Percentiles rank a stretch among this genome's conserved stretches.
Evolutionary conservation across 2,797 vertebrate genomes (phyloP).

Genomic region (Micropoecilia bifurca): DNA sequence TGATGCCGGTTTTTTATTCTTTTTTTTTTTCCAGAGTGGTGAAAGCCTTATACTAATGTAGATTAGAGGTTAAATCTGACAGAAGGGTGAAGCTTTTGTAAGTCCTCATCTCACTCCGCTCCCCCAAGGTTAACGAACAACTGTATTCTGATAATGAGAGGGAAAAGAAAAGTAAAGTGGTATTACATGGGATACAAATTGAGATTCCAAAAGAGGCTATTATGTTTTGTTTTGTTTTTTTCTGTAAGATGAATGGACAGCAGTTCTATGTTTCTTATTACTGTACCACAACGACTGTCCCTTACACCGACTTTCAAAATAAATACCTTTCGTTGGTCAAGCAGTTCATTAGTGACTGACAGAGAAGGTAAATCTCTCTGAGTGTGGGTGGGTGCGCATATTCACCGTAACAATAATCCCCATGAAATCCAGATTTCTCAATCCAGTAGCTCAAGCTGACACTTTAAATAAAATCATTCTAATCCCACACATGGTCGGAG

Average conservation of each 20-base stretch:
- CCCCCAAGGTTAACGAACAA: slow-evolving; percentile 31
- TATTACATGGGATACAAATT: neutral
- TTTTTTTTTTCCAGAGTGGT: slow-evolving; percentile 50
- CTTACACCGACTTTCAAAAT: slow-evolving; percentile 51
- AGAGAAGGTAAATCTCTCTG: slow-evolving; percentile 57
- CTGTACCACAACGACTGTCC: slow-evolving; percentile 46
- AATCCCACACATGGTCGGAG: slow-evolving; percentile 96
- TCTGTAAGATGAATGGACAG: neutral
- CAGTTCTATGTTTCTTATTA: neutral
- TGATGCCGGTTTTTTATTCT: slow-evolving; percentile 69
- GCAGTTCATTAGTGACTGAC: slow-evolving; percentile 73
- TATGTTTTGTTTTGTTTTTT: neutral
- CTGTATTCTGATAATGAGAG: neutral
- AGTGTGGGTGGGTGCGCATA: slow-evolving; percentile 30
- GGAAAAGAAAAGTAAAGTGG: slow-evolving; percentile 2
- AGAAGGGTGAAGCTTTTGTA: slow-evolving; percentile 67
- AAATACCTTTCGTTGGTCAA: slow-evolving; percentile 74
- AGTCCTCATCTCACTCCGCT: slow-evolving; percentile 69
- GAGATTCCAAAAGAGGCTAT: neutral
- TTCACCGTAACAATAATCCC: slow-evolving; percentile 90
- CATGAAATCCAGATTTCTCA: slow-evolving; percentile 97
- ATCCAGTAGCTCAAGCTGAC: slow-evolving; percentile 97
- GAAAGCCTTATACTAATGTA: slow-evolving; percentile 81
- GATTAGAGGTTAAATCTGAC: slow-evolving; percentile 80
- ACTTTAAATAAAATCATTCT: slow-evolving; percentile 99